Base-by-base conservation (phyloP, 2,797 vertebrate species). In the Syncerus caffer region DNA sequence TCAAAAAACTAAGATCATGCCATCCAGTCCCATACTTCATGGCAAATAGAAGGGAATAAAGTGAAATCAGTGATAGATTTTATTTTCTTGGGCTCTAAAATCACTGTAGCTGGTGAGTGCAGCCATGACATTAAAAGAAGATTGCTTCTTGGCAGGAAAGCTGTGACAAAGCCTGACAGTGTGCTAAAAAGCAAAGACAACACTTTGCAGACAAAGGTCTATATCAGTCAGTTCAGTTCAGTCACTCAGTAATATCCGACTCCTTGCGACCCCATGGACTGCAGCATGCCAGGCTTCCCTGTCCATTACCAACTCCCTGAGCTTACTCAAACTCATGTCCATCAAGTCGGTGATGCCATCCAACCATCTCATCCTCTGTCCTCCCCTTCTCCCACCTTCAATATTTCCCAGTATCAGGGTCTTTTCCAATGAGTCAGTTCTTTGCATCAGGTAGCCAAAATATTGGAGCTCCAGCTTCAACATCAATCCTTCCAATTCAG, bases 221-320 rank as follows among this genome's bases (percentile, higher is more conserved):
- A 15, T n/a, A 17, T n/a, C 31, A 64, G 8, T 64, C 31, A 64
- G 62, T 64, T 62, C 60, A 62, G 29, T 62, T 64, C 15, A n/a
- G 60, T 64, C 0, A 0, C 15, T n/a, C 31, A 64, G 31, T 64
- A 17, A 16, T 64, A n/a, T 64, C 15, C 1, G 15, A n/a, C 31
- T 64, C 31, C 62, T 62, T 64, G 60, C 0, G 4, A 64, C 29
- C 15, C 31, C 60, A 64, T 4, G 60, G 15, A 64, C 31, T n/a
- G 15, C 31, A 64, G 60, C 15, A 64, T 0, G 3, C 15, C 60
- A 64, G 15, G 60, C 3, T 17, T n/a, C 15, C 15, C 31, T n/a
- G 31, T 64, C 3, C 60, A n/a, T 64, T 8, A n/a, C 31, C 60
- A 64, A 16, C 60, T n/a, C 60, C 60, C 2, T 4, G 60, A 64